Evolutionary conservation across 2,888 invertebrate genomes (phyloP).

Genomic region (Nomada fabriciana): DNA sequence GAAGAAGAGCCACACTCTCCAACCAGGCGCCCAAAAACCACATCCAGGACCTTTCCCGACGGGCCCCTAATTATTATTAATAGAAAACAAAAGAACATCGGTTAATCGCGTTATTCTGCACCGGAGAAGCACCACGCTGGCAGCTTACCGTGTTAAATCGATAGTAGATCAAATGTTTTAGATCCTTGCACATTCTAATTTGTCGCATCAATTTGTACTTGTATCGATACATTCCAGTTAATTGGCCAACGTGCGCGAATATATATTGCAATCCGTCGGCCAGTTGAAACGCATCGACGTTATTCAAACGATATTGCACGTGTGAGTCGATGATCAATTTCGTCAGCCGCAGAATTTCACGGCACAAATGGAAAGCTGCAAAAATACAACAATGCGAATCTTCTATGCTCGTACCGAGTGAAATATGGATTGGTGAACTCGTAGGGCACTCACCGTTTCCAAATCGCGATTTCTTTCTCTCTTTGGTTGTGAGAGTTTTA

Average conservation of each 20-base stretch:
- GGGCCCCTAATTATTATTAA: constrained; percentile 89
- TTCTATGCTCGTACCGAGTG: neutral
- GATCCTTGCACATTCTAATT: constrained; percentile 99
- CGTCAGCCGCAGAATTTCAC: constrained; percentile 99
- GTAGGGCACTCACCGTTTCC: constrained; percentile 90
- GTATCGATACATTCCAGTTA: constrained; percentile 99
- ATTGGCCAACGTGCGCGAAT: constrained; percentile 99
- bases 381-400: neutral
- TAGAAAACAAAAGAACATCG: no score
- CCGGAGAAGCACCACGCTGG: no score
- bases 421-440: no score
- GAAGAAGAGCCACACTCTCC: constrained; percentile 99
- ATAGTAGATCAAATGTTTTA: constrained; percentile 99
- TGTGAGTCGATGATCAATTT: constrained; percentile 99
- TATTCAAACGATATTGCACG: constrained; percentile 99
- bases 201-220: constrained; percentile 99
- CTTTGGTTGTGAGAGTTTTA: constrained; percentile 99
- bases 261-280: constrained; percentile 99
- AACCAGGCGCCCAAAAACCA: constrained; percentile 99
- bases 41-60: constrained; percentile 99
- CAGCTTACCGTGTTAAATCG: constrained; percentile 96
- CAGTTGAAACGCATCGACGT: constrained; percentile 99
- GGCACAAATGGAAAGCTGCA: constrained; percentile 98
- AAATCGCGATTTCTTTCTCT: constrained; percentile 98
- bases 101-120: no score